Evolutionary conservation across 2,797 vertebrate genomes (phyloP), one percentile per base, ranked within the genome.

Genomic region (Tamandua tetradactyla): DNA sequence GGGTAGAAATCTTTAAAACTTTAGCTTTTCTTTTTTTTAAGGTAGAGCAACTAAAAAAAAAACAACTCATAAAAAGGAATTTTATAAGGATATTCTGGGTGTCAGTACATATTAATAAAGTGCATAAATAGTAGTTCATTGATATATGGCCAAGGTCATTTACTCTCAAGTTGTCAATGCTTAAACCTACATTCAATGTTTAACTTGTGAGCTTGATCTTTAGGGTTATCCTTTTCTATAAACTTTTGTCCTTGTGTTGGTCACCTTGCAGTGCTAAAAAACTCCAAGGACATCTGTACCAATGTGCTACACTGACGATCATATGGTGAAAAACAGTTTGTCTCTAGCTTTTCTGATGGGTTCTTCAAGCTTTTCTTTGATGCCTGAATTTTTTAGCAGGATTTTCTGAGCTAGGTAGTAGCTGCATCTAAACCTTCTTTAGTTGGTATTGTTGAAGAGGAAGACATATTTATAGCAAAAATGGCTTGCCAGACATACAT

Each of bases 181-280:
- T 76, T 44, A 74, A 79, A 13, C 23, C 13, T 52, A 0, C 23
- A 18, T 87, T 69, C 0, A 15, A 11, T 42, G 18, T 8, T 35
- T 42, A 32, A 40, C 6, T 61, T 64, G 15, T 17, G 30, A 89
- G 85, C 57, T 49, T 93, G 76, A 79, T 93, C 93, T 75, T 40
- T 49, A 17, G 6, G 62, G 13, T 96, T 90, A 72, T 15, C 32
- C 72, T 94, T 94, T 66, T 80, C 94, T 94, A 83, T 57, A 90
- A 97, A 97, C 96, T 98, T 98, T 87, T 95, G 97, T 96, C 98
- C 98, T 98, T 98, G 97, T 47, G 37, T 92, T 64, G 1, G 47
- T 95, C 91, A 94, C 87, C 88, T 93, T 97, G 83, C 82, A 47
- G 64, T 92, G 59, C 37, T 94, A 88, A 86, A 94, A 69, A 55